These are phyloP conservation scores for Watersipora subatra DNA, from an alignment of 1,140 invertebrate genomes.

Conservation along the genomic window DNA sequence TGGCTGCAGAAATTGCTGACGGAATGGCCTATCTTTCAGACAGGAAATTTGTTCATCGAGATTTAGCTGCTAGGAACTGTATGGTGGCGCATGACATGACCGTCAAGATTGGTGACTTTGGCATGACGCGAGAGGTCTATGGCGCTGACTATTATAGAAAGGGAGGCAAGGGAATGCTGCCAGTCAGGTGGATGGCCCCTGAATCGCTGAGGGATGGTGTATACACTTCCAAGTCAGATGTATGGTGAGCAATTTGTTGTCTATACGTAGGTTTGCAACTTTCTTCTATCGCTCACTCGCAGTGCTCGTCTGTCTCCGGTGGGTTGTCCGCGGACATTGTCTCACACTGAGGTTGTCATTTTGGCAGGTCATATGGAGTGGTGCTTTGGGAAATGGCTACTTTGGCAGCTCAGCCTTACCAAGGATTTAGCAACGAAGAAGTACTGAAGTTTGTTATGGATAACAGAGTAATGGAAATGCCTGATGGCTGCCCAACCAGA, in stretches of 20 bases:
- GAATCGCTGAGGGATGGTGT: conserved; percentile 90
- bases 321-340: too few relatives aligned
- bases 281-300: too few relatives aligned
- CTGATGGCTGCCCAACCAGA: conserved; percentile 80
- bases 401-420: conserved; percentile 86
- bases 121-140: conserved; percentile 81
- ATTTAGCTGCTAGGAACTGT: conserved; percentile 91
- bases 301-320: too few relatives aligned
- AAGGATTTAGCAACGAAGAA: conserved; percentile 55
- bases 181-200: conserved; percentile 81
- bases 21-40: conserved; percentile 91
- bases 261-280: too few relatives aligned
- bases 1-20: conserved; percentile 94
- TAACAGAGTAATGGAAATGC: conserved; percentile 77
- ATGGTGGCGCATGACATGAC: conserved; percentile 81
- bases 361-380: conserved; percentile 66
- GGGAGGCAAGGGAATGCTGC: conserved; percentile 72
- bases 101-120: conserved; percentile 71
- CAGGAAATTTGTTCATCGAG: conserved; percentile 90
- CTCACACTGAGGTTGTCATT: too few relatives aligned
- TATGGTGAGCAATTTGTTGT: conserved; percentile 84
- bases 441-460: conserved; percentile 70
- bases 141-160: conserved; percentile 94
- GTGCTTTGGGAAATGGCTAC: conserved; percentile 98
- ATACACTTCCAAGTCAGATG: conserved; percentile 78